Percentiles rank a stretch among this genome's conserved stretches.
phyloP scores from a whole-genome alignment of 2,888 invertebrate species.

The Allacma fusca region DNA sequence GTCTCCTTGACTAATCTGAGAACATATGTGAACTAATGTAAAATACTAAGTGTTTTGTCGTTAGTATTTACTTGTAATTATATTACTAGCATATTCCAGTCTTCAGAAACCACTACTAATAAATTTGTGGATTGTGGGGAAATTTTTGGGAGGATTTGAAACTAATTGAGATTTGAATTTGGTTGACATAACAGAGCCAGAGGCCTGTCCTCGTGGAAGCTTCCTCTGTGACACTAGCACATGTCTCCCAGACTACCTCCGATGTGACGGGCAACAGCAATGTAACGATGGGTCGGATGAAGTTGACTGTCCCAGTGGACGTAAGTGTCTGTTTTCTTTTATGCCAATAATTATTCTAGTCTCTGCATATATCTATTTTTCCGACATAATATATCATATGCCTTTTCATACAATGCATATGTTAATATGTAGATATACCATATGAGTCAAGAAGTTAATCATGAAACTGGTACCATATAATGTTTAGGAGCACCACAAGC shows the following conservation, averaged over 20 bases:
- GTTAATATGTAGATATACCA: too few species aligned
- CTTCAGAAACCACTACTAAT: constrained; percentile 4
- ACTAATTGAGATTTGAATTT: not conserved
- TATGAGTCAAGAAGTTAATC: too few species aligned
- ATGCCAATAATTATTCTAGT: not conserved
- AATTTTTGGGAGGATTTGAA: not conserved
- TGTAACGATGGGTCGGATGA: constrained; percentile 50
- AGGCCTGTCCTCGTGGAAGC: constrained; percentile 48
- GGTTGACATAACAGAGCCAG: constrained; percentile 3
- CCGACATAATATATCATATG: not conserved
- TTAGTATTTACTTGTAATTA: too few species aligned
- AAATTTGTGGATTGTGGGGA: not conserved
- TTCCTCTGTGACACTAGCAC: constrained; percentile 56
- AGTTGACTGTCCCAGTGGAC: constrained; percentile 31
- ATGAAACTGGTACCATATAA: too few species aligned
- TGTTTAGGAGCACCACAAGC: too few species aligned
- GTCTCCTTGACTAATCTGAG: too few species aligned
- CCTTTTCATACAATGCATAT: not conserved
- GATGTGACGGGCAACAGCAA: constrained; percentile 47
- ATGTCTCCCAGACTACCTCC: constrained; percentile 51
- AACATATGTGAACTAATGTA: too few species aligned
- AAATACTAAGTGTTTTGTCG: too few species aligned
- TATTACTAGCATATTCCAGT: not conserved
- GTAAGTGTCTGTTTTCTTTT: constrained; percentile 29
- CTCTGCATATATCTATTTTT: not conserved